Percentiles rank a stretch among this genome's conserved stretches.
phyloP scores from a whole-genome alignment of 2,888 invertebrate genomes.

The Diadromus collaris region DNA sequence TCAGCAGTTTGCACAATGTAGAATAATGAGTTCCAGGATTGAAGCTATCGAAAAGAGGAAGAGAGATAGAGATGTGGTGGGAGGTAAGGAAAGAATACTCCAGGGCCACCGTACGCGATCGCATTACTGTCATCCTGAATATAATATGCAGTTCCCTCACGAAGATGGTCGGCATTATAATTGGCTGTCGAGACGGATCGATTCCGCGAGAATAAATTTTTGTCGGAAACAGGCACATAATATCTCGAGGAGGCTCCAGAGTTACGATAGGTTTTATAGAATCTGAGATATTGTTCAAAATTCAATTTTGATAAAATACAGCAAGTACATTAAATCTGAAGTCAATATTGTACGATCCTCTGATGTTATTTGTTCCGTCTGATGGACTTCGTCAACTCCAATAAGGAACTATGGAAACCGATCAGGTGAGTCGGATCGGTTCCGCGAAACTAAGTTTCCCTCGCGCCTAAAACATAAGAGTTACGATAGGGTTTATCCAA shows the following conservation, averaged over 20 bases:
- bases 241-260: too few species aligned
- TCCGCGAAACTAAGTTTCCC: too few species aligned
- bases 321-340: too few species aligned
- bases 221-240: not conserved
- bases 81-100: too few species aligned
- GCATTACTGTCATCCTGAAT: slow-evolving; percentile 46
- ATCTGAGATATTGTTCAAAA: not conserved
- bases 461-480: too few species aligned
- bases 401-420: too few species aligned
- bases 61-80: not conserved
- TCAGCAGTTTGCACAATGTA: slow-evolving; percentile 65
- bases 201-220: slow-evolving; percentile 4
- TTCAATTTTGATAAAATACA: too few species aligned
- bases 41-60: slow-evolving; percentile 52
- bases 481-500: not conserved
- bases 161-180: slow-evolving; percentile 41
- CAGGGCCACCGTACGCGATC: not conserved
- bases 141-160: slow-evolving; percentile 58
- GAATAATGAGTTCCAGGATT: slow-evolving; percentile 69
- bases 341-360: too few species aligned
- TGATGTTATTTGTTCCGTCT: too few species aligned
- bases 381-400: too few species aligned
- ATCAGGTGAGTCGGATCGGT: too few species aligned
- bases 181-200: slow-evolving; percentile 33
- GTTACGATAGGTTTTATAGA: not conserved